Percentiles rank a stretch among this genome's conserved stretches.
phyloP scores from a whole-genome alignment of 2,797 vertebrate genomes.

The Pipistrellus pygmaeus region DNA sequence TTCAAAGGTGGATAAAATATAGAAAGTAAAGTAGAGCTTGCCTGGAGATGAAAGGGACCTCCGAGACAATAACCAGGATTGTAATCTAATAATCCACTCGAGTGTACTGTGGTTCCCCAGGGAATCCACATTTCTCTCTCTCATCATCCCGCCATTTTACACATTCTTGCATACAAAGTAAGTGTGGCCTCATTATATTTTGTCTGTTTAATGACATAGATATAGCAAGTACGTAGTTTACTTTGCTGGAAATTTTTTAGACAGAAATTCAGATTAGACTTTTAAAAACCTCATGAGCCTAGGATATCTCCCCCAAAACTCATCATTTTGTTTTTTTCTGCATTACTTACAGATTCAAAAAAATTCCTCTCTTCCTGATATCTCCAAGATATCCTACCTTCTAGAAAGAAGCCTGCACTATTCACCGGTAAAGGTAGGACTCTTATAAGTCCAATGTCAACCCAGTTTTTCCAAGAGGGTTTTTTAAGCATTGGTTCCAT shows the following conservation, averaged over 20 bases:
- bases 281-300: background rate
- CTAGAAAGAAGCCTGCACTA: background rate
- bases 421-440: background rate
- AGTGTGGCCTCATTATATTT: background rate
- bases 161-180: background rate
- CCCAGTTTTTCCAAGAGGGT: background rate
- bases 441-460: background rate
- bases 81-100: background rate
- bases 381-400: background rate
- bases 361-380: background rate
- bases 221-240: background rate
- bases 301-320: background rate
- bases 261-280: background rate
- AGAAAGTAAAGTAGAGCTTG: background rate
- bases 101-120: background rate
- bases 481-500: background rate
- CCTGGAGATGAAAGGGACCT: background rate
- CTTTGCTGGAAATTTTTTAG: background rate
- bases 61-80: background rate
- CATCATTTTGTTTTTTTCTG: background rate
- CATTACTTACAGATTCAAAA: background rate
- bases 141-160: background rate
- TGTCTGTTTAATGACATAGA: background rate
- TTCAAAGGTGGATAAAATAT: background rate
- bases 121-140: background rate